These are phyloP conservation scores for Thunnus thynnus DNA, from an alignment of 2,113 vertebrate genomes.

Conservation along the genomic window DNA sequence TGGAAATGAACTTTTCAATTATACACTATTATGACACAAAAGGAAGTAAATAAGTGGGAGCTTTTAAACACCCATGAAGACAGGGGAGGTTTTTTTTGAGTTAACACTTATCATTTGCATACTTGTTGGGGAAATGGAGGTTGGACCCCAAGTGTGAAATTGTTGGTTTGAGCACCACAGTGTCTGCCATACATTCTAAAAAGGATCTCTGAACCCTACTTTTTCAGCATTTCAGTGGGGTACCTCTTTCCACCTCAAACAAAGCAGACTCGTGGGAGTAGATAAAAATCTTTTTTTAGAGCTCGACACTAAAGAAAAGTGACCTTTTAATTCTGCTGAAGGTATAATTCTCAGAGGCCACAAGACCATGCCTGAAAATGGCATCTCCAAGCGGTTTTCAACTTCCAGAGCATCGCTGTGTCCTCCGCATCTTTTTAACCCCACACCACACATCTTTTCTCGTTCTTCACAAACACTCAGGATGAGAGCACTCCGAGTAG, in stretches of 20 bases:
- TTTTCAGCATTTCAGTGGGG: not conserved
- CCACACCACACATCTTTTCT: not conserved
- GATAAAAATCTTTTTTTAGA: slow-evolving; percentile 42
- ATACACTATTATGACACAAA: slow-evolving; percentile 36
- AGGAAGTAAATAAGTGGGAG: slow-evolving; percentile 34
- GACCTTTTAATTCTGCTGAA: slow-evolving; percentile 23
- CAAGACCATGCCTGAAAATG: slow-evolving; percentile 56
- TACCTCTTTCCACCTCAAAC: slow-evolving; percentile 17
- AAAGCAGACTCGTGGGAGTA: slow-evolving; percentile 26
- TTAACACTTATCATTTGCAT: slow-evolving; percentile 64
- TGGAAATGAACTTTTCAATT: slow-evolving; percentile 21
- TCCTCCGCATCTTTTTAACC: slow-evolving; percentile 3
- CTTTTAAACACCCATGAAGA: slow-evolving; percentile 5
- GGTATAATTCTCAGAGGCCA: slow-evolving; percentile 51
- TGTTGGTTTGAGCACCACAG: slow-evolving; percentile 29
- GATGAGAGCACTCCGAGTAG: not conserved
- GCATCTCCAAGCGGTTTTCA: slow-evolving; percentile 42
- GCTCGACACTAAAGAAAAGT: slow-evolving; percentile 29
- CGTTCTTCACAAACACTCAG: slow-evolving; percentile 25
- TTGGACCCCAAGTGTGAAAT: slow-evolving; percentile 58
- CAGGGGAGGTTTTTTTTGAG: slow-evolving; percentile 11
- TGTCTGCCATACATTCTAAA: slow-evolving; percentile 40
- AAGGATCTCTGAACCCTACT: slow-evolving; percentile 19
- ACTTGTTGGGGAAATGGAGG: slow-evolving; percentile 64
- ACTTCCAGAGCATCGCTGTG: slow-evolving; percentile 7